phyloP scores from a whole-genome alignment of 2,888 invertebrate genomes.

The Cheilosia vulpina region DNA sequence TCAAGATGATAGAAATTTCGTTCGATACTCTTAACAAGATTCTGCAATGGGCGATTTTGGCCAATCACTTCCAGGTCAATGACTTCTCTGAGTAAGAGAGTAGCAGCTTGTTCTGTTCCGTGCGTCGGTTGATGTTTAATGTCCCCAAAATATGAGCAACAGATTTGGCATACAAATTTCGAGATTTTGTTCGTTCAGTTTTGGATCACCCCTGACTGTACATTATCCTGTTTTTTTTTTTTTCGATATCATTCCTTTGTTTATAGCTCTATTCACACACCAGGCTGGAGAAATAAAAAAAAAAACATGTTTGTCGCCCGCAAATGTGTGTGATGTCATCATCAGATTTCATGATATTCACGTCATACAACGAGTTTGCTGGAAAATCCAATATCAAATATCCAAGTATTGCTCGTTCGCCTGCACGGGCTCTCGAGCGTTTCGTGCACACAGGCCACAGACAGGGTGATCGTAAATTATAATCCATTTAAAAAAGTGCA shows the following conservation, averaged over 20 bases:
- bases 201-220: background rate
- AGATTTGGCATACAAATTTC: background rate
- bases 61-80: constrained; percentile 64
- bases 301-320: constrained; percentile 57
- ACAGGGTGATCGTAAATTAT: constrained; percentile 45
- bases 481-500: constrained; percentile 1
- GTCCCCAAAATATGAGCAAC: constrained; percentile 3
- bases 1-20: constrained; percentile 67
- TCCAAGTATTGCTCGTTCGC: constrained; percentile 52
- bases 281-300: constrained; percentile 4
- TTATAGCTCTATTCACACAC: constrained; percentile 28
- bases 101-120: constrained; percentile 12
- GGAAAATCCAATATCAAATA: constrained; percentile 74
- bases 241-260: constrained; percentile 48
- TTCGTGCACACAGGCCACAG: constrained; percentile 32
- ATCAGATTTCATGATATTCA: constrained; percentile 72
- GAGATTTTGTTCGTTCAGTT: constrained; percentile 8
- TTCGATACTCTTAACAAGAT: constrained; percentile 61
- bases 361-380: constrained; percentile 66
- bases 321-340: constrained; percentile 74
- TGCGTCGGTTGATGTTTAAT: background rate
- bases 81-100: constrained; percentile 48
- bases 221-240: background rate
- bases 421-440: constrained; percentile 42
- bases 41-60: constrained; percentile 68